phyloP scores from a whole-genome alignment of 2,797 vertebrate genomes.

The Euthynnus affinis region DNA sequence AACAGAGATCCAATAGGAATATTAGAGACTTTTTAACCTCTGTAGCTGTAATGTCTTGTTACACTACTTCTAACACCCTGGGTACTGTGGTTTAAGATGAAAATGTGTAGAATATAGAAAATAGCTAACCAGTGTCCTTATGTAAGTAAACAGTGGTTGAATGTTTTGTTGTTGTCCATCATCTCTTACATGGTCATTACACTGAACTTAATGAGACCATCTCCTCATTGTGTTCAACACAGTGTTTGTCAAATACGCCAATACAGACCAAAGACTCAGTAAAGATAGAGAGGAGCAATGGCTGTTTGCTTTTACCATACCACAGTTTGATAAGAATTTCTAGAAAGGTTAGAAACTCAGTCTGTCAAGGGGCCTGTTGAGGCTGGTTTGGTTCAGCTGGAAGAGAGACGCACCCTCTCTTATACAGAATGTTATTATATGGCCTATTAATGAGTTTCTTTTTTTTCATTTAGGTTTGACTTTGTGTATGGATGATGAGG shows the following conservation, averaged over 20 bases:
- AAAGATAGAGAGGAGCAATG: constrained; percentile 38
- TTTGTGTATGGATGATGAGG: constrained; percentile 1
- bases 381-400: not conserved
- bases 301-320: constrained; percentile 27
- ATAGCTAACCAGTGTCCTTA: not conserved
- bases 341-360: not conserved
- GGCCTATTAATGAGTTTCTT: not conserved
- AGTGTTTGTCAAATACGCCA: constrained; percentile 71
- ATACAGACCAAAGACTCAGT: constrained; percentile 54
- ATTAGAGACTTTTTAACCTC: constrained; percentile 22
- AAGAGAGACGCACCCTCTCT: not conserved
- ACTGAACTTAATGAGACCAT: constrained; percentile 47
- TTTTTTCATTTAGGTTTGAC: not conserved
- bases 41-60: constrained; percentile 11
- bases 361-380: not conserved
- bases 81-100: not conserved
- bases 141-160: not conserved
- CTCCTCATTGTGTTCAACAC: constrained; percentile 57
- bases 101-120: not conserved
- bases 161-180: constrained; percentile 30
- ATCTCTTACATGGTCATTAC: constrained; percentile 33
- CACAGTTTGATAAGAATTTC: constrained; percentile 45
- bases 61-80: constrained; percentile 2
- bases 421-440: not conserved
- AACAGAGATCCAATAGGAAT: constrained; percentile 26